phyloP scores from a whole-genome alignment of 2,113 vertebrate genomes.

The Halichoerus grypus region DNA sequence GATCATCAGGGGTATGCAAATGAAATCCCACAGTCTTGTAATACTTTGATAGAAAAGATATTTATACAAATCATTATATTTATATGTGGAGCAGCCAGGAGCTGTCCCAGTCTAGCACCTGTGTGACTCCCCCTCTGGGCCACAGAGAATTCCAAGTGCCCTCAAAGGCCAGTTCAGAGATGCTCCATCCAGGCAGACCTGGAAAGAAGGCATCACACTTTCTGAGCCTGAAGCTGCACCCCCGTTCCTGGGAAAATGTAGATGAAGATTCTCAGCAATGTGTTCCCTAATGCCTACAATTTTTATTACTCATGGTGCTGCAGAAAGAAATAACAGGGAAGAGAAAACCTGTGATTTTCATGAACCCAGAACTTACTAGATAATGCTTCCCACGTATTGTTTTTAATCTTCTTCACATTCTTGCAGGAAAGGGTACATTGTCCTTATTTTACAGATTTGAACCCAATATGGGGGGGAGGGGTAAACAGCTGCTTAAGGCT shows the following conservation, averaged over 20 bases:
- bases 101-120: neutral
- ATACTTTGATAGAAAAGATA: slow-evolving; percentile 63
- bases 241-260: fast-evolving
- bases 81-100: slow-evolving; percentile 14
- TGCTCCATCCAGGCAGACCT: neutral
- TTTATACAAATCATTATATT: slow-evolving; percentile 56
- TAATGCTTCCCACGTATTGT: neutral
- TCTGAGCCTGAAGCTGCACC: neutral
- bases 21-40: slow-evolving; percentile 48
- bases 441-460: neutral
- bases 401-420: neutral
- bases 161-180: neutral
- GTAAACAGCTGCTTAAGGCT: neutral
- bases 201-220: too few species aligned
- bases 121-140: neutral
- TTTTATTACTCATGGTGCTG: neutral
- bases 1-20: slow-evolving; percentile 78
- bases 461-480: fast-evolving
- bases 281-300: neutral
- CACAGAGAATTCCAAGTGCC: neutral
- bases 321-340: neutral
- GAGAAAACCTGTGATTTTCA: neutral
- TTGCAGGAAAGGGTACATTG: neutral
- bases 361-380: neutral
- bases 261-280: neutral